Evolutionary conservation across 2,797 vertebrate genomes (phyloP), one percentile per base, ranked within the genome.

Genomic region (Silurus lanzhouensis): DNA sequence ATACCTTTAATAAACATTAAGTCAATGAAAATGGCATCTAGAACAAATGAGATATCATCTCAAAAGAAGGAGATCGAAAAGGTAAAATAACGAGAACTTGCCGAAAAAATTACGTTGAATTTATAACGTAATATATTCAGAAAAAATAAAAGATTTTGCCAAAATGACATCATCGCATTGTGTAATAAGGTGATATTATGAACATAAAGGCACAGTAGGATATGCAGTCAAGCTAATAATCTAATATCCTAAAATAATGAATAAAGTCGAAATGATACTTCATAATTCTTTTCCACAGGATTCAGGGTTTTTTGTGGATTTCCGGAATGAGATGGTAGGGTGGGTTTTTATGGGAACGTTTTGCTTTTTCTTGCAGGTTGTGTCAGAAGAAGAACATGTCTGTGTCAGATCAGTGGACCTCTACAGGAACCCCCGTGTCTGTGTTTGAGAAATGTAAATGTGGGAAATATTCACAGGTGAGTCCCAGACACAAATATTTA

Each of bases 381-480:
- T 96, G 96, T 90, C 91, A 92, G 68, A 90, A 87, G 0, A 92
- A 60, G 57, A 44, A 10, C 12, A 27, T 90, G 81, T 87, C 86
- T 14, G 88, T 82, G 85, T 90, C 94, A 57, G 91, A 90, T 67
- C 86, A 85, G 38, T 96, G 96, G 96, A 90, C 90, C 57, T 88
- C 89, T 78, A 92, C 76, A 88, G 94, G 93, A 86, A 91, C 94
- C 90, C 90, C 89, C 78, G 83, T 89, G 52, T 83, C 88, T 27
- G 79, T 90, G 64, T 95, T 95, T 90, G 92, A 91, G 82, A 87
- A 88, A 80, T 97, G 96, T 89, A 94, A 92, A 88, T 97, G 96
- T 38, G 60, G 58, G 38, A 71, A 84, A 17, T 83, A 82, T 70
- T 52, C 55, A 15, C 90, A 91, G 90, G 91, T 92, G 76, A 85